These are phyloP conservation scores for Diglossa cyanea DNA, from an alignment of 2,797 vertebrate genomes.

Conservation along the genomic window DNA sequence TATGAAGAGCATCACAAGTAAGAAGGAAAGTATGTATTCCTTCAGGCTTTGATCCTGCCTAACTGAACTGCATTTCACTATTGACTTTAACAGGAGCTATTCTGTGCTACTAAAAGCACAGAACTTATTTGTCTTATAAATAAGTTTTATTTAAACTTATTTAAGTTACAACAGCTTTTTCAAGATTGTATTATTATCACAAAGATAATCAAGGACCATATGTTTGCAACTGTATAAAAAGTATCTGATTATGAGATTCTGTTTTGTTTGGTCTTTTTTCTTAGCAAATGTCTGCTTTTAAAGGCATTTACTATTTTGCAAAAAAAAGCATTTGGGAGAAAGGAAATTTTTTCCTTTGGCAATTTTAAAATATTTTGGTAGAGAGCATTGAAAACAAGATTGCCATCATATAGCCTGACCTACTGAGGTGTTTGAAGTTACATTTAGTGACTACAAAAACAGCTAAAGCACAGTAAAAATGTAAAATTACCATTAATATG, in stretches of 20 bases:
- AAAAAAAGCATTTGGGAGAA: not conserved
- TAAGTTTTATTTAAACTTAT: not conserved
- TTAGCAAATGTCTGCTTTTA: not conserved
- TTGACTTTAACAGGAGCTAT: not conserved
- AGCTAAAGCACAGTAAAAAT: not conserved
- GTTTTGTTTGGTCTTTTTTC: accelerated
- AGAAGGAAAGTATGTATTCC: not conserved
- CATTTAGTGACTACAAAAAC: not conserved
- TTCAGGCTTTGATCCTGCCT: not conserved
- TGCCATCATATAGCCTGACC: not conserved
- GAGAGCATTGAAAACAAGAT: not conserved
- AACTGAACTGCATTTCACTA: not conserved
- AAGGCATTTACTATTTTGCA: not conserved
- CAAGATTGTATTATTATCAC: not conserved
- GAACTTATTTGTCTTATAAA: not conserved
- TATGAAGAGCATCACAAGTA: not conserved
- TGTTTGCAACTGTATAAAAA: not conserved
- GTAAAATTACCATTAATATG: not conserved
- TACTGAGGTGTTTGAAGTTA: not conserved
- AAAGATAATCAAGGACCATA: not conserved
- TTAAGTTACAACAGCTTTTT: not conserved
- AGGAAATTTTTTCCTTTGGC: not conserved
- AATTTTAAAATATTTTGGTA: not conserved
- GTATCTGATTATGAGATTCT: not conserved
- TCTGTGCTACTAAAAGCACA: not conserved